Evolutionary conservation across 64 coral and sea anemone species (phyloP), one percentile per base, ranked within the genome.

Genomic region (Anthopleura sola): DNA sequence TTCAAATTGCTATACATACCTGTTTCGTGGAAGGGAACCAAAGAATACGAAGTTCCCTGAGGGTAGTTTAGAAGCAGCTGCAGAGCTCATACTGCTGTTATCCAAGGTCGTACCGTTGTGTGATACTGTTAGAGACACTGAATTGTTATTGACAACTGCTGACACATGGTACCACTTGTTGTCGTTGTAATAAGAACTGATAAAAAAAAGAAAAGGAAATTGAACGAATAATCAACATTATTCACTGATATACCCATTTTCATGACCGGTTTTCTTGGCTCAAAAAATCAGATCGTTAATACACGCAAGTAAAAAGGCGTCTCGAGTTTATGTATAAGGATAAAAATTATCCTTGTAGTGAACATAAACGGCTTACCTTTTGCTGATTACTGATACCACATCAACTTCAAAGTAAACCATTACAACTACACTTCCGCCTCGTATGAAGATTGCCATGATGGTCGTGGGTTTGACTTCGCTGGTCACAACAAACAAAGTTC

Each of bases 81-180:
- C 84, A 17, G 53, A 93, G 9, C 78, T 78, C 57, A 36, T 60
- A 75, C 90, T 88, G 9, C 60, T 33, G 48, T 24, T 85, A 53
- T 80, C 64, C 50, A 15, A 17, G 12, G 29, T 49, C 87, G 90
- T 92, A 37, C 87, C 87, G 29, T 58, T 58, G 33, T 26, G 83
- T 12, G 74, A 89, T 8, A 96, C 78, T 12, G 84, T 31, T 64
- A 96, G 77, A 18, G 87, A 83, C 5, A 90, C 83, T 47, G 89
- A 85, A 55, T 49, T 85, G 55, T 33, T 21, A 31, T 87, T 83
- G 10, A 66, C 64, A 7, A 76, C 54, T 54, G 79, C 26, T 36
- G 46, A 54, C 62, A 90, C 53, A 3, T 44, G 84, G 83, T 96
- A 92, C 94, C 94, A 96, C 19, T 75, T 80, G 13, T 90, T 87